Base-by-base conservation (phyloP, 2,888 invertebrate genomes). In the Acheta domesticus region DNA sequence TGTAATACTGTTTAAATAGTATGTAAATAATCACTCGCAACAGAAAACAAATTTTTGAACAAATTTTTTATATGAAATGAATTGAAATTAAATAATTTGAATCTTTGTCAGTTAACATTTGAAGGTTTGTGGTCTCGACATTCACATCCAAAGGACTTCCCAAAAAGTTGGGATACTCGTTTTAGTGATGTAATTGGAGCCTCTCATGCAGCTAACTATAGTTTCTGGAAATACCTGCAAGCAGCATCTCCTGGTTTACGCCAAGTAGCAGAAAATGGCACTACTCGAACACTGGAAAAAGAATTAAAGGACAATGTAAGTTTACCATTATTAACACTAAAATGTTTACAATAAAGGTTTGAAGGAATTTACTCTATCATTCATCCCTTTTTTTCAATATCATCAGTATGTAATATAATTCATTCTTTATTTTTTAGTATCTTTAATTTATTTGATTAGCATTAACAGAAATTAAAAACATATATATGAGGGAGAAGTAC, bases 121-220 rank as follows among this genome's bases (percentile, higher is more conserved):
- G 87, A 89, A 83, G 91, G 91, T 2, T 84, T 89, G 21, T 92
- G 91, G 91, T 90, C 91, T 19, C 85, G 88, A 78, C 87, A 90
- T 80, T 91, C 90, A 0, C 91, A 92, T 85, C 91, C 91, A 0
- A 91, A 89, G 62, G 89, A 90, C 82, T 91, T 89, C 85, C 91
- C 91, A 2, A 83, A 82, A 84, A 87, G 87, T 79, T 88, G 88
- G 84, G 84, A 89, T 81, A 82, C 83, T 3, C 80, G 81, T 36
- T 91, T 91, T 87, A 91, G 90, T n/a, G 90, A 91, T 84, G 87
- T 92, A 80, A 89, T 91, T 79, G 90, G 90, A 11, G 89, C 88
- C 2, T 89, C 89, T 2, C 91, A 91, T 84, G 87, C 88, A 23
- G 85, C 86, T 8, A 87, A 88, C 82, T 91, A 89, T 84, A 84